Conservation (phyloP, 2,797 vertebrate genomes). For the Schizopygopsis malacanthus region DNA sequence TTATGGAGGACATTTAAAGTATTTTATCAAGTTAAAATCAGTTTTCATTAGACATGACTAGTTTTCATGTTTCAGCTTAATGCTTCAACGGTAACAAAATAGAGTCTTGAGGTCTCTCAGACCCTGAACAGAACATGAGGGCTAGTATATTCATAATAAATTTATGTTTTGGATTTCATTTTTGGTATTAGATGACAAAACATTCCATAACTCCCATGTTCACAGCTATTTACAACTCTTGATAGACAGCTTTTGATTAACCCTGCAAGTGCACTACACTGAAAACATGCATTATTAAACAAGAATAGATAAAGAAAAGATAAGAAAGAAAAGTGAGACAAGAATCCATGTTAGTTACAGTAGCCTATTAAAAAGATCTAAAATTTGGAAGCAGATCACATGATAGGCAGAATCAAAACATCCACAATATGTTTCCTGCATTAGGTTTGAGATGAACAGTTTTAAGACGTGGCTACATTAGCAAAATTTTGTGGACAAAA, state of each 20-base stretch:
- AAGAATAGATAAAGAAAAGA: conserved; percentile 4
- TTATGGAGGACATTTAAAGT: neutral
- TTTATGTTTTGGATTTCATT: neutral
- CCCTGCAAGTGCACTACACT: conserved; percentile 12
- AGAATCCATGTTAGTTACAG: conserved; percentile 22
- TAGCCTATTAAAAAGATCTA: conserved; percentile 12
- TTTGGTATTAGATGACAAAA: neutral
- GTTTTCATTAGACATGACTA: neutral
- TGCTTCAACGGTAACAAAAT: neutral
- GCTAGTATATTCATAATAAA: too few species aligned
- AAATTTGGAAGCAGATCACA: neutral
- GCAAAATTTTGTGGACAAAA: neutral
- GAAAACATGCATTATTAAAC: conserved; percentile 40
- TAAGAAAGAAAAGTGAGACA: conserved; percentile 4
- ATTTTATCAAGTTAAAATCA: neutral
- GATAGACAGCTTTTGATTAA: too few species aligned
- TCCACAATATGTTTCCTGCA: conserved; percentile 7
- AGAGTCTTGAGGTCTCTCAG: neutral
- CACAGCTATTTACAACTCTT: too few species aligned
- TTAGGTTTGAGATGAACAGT: conserved; percentile 31
- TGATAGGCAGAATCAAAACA: neutral
- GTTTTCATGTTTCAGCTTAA: neutral
- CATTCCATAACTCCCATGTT: neutral
- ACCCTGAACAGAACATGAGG: neutral
- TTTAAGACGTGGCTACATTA: neutral